Conservation (phyloP, 2,888 invertebrate species). For the Andrena camellia region DNA sequence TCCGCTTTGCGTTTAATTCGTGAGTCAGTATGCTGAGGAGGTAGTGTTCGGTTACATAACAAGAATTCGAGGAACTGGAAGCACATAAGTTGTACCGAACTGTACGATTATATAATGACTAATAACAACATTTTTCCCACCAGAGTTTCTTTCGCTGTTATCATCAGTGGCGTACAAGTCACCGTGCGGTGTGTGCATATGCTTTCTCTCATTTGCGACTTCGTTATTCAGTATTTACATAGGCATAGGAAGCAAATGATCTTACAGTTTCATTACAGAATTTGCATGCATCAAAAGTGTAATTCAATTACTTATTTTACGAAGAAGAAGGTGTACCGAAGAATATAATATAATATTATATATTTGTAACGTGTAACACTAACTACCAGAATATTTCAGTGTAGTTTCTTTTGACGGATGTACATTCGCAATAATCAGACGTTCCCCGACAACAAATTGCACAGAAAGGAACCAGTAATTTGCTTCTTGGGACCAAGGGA, state of each 20-base stretch:
- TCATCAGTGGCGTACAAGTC: neutral
- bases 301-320: neutral
- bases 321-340: neutral
- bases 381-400: neutral
- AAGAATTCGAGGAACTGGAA: neutral
- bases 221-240: too few species aligned
- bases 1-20: too few species aligned
- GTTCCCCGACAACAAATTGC: neutral
- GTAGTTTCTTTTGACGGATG: neutral
- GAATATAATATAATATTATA: neutral
- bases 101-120: constrained; percentile 1
- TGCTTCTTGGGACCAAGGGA: neutral
- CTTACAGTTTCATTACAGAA: neutral
- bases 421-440: neutral
- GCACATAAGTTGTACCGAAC: neutral
- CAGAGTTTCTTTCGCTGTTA: neutral
- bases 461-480: neutral
- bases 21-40: neutral
- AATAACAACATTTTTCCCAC: neutral
- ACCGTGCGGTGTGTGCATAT: neutral
- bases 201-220: too few species aligned
- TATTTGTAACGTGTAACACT: neutral
- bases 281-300: neutral
- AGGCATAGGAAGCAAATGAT: too few species aligned
- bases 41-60: neutral